Base-by-base conservation (phyloP, 2,888 invertebrate genomes). In the Troides oblongomaculatus region DNA sequence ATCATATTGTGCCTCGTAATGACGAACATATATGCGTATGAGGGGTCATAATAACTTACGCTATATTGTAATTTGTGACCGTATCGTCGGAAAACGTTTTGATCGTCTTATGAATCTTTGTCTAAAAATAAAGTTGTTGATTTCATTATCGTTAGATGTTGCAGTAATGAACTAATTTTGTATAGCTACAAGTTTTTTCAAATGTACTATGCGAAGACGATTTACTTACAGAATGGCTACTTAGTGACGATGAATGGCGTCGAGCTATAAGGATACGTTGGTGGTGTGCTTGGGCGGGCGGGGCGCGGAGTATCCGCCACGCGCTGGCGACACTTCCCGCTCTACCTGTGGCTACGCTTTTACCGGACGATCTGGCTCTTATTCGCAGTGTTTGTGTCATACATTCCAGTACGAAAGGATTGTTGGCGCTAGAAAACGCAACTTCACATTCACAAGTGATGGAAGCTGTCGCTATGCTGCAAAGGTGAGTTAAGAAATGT, bases 391-490 rank as follows among this genome's bases (percentile, higher is more conserved):
- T 94, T 8, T 94, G 93, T 64, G 87, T 94, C 0, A 78, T 90
- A 64, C 91, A 89, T 79, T 92, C 93, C 57, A 90, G 94, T 59
- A 85, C 93, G 4, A 90, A 89, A 64, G 93, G 93, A 68, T 81
- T 96, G 62, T 84, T 93, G 53, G 89, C 90, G 36, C 87, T 96
- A 66, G 94, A 95, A 79, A 95, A 95, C 79, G 95, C 95, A 0
- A 94, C 94, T 0, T 90, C 93, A 0, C 95, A 95, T 77, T 84
- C 83, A 69, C 90, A 91, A 72, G 95, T 95, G 5, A 84, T 84
- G 23, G 93, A 93, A 56, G 92, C 94, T 0, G 80, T 96, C 14
- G 87, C 93, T 75, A 84, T 91, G 69, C 82, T 95, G 53, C 93
- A 93, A 64, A 93, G 94, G 95, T 95, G 85, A 83, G 74, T 74